Conservation (phyloP, 1,140 invertebrate species). For the Parapsyche elsis region DNA sequence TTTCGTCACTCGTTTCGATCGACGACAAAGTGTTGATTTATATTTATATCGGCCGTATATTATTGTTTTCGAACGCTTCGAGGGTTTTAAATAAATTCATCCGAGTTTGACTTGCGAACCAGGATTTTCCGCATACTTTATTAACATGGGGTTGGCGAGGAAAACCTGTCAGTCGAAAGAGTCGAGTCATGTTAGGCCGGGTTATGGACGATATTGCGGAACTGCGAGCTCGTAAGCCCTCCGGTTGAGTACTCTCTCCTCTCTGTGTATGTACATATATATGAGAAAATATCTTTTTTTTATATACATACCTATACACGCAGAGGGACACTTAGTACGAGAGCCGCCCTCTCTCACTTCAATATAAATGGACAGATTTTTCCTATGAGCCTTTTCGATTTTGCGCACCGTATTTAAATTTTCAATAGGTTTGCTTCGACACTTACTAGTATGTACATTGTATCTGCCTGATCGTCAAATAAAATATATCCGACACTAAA, state of each 20-base stretch:
- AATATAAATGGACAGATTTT: conserved; percentile 19
- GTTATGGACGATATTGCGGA: conserved; percentile 20
- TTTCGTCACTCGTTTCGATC: no score
- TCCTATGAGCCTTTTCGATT: neutral
- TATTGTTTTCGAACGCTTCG: no score
- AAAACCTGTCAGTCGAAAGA: conserved; percentile 33
- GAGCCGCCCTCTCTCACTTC: conserved; percentile 7
- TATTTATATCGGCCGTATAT: no score
- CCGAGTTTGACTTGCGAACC: no score
- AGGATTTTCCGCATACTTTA: conserved; percentile 14
- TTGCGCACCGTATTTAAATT: conserved; percentile 16
- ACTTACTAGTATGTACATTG: no score
- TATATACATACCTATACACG: neutral
- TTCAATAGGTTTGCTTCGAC: neutral
- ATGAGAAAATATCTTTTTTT: conserved; percentile 30
- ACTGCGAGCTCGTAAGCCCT: neutral
- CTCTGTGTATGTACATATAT: neutral
- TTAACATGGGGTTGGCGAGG: conserved; percentile 15
- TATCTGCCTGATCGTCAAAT: no score
- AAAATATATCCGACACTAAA: no score
- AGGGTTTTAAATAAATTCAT: no score
- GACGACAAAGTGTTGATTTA: no score
- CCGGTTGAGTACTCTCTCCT: neutral
- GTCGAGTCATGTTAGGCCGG: conserved; percentile 29
- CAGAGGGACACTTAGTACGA: conserved; percentile 7